phyloP scores from a whole-genome alignment of 2,797 vertebrate species.

The Lerista edwardsae region DNA sequence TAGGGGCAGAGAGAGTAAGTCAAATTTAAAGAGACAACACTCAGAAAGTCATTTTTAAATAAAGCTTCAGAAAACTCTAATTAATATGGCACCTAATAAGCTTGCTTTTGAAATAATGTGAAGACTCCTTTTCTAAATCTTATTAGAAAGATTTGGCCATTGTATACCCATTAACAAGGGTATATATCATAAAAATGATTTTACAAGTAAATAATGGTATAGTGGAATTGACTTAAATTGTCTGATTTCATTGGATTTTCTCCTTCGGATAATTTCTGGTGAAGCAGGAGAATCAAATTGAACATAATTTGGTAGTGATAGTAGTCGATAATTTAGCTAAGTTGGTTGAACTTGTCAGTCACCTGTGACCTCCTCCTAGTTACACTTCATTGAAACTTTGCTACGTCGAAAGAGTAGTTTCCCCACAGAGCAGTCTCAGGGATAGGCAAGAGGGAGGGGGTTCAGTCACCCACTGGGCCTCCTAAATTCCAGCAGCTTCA shows the following conservation, averaged over 20 bases:
- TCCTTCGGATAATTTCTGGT: constrained; percentile 55
- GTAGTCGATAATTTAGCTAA: constrained; percentile 74
- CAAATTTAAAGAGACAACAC: constrained; percentile 70
- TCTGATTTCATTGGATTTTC: constrained; percentile 61
- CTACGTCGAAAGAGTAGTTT: constrained; percentile 39
- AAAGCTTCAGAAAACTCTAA: constrained; percentile 60
- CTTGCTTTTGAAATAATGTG: constrained; percentile 67
- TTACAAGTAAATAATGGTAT: constrained; percentile 65
- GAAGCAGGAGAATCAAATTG: constrained; percentile 69
- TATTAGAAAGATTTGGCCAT: constrained; percentile 57
- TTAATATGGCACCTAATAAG: constrained; percentile 66
- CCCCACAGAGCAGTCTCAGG: no score
- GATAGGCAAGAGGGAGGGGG: no score
- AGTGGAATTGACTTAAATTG: constrained; percentile 64
- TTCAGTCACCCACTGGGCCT: no score
- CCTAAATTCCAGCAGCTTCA: no score
- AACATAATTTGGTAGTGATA: constrained; percentile 75
- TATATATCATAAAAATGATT: constrained; percentile 65
- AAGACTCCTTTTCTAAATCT: constrained; percentile 64
- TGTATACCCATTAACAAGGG: constrained; percentile 57
- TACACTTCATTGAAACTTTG: constrained; percentile 59
- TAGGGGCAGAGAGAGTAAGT: constrained; percentile 61
- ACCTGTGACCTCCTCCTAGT: constrained; percentile 70
- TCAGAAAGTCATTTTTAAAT: constrained; percentile 61
- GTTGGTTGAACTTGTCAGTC: constrained; percentile 73